phyloP scores from a whole-genome alignment of 2,888 invertebrate genomes.

The Crossocerus cetratus region DNA sequence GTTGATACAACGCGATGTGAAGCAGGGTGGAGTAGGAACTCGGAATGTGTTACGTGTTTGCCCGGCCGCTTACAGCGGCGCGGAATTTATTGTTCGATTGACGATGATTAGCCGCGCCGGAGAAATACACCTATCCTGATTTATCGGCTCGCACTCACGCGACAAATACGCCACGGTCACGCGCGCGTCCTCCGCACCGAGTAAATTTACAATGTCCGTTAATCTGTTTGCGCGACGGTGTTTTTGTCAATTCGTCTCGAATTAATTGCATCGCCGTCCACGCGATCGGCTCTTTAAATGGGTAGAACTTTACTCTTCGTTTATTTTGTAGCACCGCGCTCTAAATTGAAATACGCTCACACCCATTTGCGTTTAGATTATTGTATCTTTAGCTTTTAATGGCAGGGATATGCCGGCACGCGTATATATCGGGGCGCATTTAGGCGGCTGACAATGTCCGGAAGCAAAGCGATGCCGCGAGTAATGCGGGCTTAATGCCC shows the following conservation, averaged over 20 bases:
- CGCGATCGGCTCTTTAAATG: constrained; percentile 14
- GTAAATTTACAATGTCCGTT: constrained; percentile 17
- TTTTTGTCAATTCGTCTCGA: constrained; percentile 18
- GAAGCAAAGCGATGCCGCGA: not conserved
- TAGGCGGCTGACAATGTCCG: not conserved
- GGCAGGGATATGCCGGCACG: not conserved
- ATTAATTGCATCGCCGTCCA: not conserved
- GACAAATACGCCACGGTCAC: constrained; percentile 10
- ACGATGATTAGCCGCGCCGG: constrained; percentile 35
- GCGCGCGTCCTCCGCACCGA: not conserved
- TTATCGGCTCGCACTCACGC: constrained; percentile 18
- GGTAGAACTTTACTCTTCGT: constrained; percentile 6
- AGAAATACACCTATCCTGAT: constrained; percentile 42
- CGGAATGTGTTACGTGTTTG: constrained; percentile 36
- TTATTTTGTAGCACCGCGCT: not conserved
- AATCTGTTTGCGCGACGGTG: constrained; percentile 14
- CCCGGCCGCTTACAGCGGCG: constrained; percentile 1
- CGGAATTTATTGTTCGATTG: constrained; percentile 44
- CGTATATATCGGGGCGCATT: not conserved
- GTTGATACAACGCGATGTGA: too few relatives aligned
- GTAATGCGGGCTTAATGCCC: constrained; percentile 42
- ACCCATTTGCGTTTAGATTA: constrained; percentile 1
- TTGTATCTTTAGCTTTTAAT: not conserved
- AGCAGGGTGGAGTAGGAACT: not conserved
- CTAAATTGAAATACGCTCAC: not conserved